A percentile compares a stretch with the other conserved stretches of the same genome.
These are phyloP conservation scores for Sylvilagus floridanus DNA, from an alignment of 2,797 vertebrate species.

Conservation along the genomic window DNA sequence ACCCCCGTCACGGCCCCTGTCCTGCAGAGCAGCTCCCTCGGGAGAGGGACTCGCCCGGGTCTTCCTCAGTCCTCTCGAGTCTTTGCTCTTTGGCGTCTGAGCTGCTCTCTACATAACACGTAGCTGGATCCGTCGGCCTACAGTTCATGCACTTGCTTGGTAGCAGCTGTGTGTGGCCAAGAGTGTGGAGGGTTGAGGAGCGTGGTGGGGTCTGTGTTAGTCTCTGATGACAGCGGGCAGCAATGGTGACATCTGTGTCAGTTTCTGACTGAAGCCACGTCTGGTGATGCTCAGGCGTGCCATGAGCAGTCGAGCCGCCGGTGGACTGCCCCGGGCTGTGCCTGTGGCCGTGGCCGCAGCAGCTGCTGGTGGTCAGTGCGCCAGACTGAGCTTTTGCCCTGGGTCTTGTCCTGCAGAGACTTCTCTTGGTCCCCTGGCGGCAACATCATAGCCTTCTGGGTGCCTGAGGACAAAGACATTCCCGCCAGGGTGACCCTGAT, in stretches of 20 bases:
- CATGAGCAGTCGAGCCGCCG: fast-evolving
- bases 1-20: fast-evolving
- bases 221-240: fast-evolving
- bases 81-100: background rate
- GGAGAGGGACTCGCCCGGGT: background rate
- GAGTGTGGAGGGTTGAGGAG: fast-evolving
- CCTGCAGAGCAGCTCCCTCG: fast-evolving
- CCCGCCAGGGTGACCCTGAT: conserved; percentile 98
- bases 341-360: no score
- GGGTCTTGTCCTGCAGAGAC: conserved; percentile 89
- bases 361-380: fast-evolving
- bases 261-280: fast-evolving
- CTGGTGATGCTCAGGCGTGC: fast-evolving
- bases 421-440: conserved; percentile 99
- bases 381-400: background rate
- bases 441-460: conserved; percentile 99
- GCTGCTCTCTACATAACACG: background rate
- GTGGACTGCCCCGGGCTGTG: fast-evolving
- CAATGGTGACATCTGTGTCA: fast-evolving
- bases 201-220: background rate
- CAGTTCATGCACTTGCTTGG: background rate
- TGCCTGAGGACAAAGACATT: conserved; percentile 99
- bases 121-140: background rate
- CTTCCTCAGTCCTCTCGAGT: fast-evolving
- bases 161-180: no score